These are phyloP conservation scores for Ictalurus punctatus DNA, from an alignment of 2,113 vertebrate species.

Conservation along the genomic window DNA sequence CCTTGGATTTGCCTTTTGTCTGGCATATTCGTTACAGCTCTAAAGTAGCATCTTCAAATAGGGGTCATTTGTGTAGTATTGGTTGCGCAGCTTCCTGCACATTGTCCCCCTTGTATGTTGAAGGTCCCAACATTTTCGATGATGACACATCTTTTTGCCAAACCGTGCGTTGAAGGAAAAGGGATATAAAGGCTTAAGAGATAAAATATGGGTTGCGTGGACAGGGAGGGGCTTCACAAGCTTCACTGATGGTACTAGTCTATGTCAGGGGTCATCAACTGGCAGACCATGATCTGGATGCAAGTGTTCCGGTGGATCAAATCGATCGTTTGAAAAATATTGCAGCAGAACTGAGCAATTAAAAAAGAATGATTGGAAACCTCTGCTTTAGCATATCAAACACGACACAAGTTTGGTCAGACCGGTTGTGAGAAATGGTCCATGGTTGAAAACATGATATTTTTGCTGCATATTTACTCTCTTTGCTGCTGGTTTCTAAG, in stretches of 20 bases:
- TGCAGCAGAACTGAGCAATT: not conserved
- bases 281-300: not conserved
- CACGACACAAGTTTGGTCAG: not conserved
- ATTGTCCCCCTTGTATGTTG: not conserved
- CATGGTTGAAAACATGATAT: not conserved
- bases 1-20: not conserved
- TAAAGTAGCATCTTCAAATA: not conserved
- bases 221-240: not conserved
- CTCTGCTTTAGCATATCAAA: not conserved
- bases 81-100: not conserved
- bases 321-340: not conserved
- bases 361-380: not conserved
- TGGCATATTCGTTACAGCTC: not conserved
- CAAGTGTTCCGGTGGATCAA: not conserved
- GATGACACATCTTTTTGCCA: not conserved
- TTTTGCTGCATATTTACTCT: not conserved
- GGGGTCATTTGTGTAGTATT: not conserved
- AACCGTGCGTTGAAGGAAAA: not conserved
- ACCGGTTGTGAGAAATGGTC: not conserved
- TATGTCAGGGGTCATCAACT: not conserved
- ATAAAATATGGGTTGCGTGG: not conserved
- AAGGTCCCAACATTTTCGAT: not conserved
- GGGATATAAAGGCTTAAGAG: not conserved
- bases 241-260: not conserved
- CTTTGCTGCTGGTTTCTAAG: not conserved